Conservation (phyloP, 2,113 vertebrate genomes). For the Leptocoma aspasia region DNA sequence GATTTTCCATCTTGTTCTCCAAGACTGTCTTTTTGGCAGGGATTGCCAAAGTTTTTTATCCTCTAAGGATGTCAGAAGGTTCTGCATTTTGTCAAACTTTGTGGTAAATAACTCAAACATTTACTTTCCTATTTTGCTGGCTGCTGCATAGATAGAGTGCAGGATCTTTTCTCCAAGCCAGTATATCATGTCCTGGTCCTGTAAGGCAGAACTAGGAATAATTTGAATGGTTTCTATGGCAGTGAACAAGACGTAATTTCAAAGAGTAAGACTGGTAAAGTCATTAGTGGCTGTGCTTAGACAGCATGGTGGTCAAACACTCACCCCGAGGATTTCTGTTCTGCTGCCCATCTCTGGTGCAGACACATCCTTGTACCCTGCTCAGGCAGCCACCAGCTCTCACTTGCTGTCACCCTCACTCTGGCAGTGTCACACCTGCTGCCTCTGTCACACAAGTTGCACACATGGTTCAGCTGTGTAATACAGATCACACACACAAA, state of each 20-base stretch:
- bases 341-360: neutral
- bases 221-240: neutral
- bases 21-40: constrained; percentile 41
- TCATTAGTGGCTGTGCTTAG: neutral
- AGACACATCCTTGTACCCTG: neutral
- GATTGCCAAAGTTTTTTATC: neutral
- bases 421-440: neutral
- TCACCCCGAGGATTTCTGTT: neutral
- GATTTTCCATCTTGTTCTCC: constrained; percentile 46
- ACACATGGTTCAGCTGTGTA: fast-evolving
- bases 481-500: neutral
- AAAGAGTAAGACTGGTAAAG: neutral
- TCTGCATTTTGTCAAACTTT: constrained; percentile 57
- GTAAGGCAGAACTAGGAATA: neutral
- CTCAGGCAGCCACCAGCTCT: neutral
- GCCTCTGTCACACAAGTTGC: neutral
- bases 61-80: constrained; percentile 27
- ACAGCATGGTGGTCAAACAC: neutral
- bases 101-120: constrained; percentile 50
- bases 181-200: constrained; percentile 14
- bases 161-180: constrained; percentile 27
- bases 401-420: neutral
- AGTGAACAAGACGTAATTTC: neutral
- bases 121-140: constrained; percentile 40
- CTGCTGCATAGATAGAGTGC: constrained; percentile 36